These are phyloP conservation scores for Tetragonula clypearis DNA, from an alignment of 1,140 invertebrate species.

Conservation along the genomic window DNA sequence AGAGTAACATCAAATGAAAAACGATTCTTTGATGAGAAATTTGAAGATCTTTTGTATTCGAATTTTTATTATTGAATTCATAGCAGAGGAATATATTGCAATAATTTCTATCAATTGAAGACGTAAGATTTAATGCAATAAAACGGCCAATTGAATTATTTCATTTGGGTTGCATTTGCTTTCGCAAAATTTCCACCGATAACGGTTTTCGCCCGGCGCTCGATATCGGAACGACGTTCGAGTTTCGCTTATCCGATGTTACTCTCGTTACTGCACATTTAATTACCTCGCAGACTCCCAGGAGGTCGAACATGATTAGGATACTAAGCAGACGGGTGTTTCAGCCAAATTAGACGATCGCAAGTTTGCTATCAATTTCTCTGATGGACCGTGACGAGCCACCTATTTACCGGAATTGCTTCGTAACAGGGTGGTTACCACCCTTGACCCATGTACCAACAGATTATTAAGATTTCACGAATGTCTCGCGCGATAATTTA, in stretches of 20 bases:
- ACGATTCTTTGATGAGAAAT: too few relatives aligned
- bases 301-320: constrained; percentile 28
- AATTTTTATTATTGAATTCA: background rate
- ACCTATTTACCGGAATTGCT: constrained; percentile 15
- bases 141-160: background rate
- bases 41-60: background rate
- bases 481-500: background rate
- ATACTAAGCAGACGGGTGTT: constrained; percentile 21
- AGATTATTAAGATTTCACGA: background rate
- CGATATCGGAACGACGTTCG: background rate
- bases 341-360: constrained; percentile 44
- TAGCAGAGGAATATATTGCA: background rate
- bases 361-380: constrained; percentile 41
- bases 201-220: background rate
- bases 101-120: background rate
- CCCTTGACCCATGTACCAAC: background rate
- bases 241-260: constrained; percentile 18
- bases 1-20: too few relatives aligned
- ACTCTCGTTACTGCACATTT: constrained; percentile 34
- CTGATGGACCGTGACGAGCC: background rate
- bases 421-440: background rate
- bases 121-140: too few relatives aligned
- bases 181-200: background rate
- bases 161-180: background rate
- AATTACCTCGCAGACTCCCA: constrained; percentile 39